Evolutionary conservation across 2,888 invertebrate genomes (phyloP).

Genomic region (Mythimna loreyi): DNA sequence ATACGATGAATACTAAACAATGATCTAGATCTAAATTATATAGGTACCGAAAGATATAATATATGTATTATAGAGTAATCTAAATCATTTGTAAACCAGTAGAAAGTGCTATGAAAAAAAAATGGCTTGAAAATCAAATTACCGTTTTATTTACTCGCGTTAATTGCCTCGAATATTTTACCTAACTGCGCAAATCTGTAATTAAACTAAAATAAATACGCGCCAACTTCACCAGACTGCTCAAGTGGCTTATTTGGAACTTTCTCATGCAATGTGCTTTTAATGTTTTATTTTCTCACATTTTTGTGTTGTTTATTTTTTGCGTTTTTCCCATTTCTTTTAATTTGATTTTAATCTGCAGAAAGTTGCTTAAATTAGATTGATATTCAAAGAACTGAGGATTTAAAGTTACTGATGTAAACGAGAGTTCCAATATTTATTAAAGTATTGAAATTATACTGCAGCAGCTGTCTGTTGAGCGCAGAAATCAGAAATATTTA

Average conservation of each 20-base stretch:
- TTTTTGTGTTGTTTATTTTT: no score
- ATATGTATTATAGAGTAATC: no score
- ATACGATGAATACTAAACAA: no score
- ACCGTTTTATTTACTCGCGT: background rate
- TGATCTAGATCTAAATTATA: no score
- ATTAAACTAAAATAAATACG: no score
- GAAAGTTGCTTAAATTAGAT: constrained; percentile 13
- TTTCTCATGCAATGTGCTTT: no score
- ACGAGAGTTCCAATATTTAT: constrained; percentile 28
- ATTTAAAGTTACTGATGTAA: constrained; percentile 31
- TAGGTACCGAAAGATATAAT: no score
- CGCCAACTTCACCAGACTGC: no score
- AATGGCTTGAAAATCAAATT: background rate
- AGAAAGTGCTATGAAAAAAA: background rate
- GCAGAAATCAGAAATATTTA: constrained; percentile 11
- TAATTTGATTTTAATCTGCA: constrained; percentile 13
- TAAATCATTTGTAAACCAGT: no score
- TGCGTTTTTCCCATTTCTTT: background rate
- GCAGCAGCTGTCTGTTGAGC: constrained; percentile 21
- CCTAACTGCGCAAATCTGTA: background rate
- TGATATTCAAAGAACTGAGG: background rate
- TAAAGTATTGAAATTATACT: constrained; percentile 21
- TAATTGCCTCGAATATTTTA: background rate
- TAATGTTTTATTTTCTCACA: no score
- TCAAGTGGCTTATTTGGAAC: no score